A percentile compares a stretch with the other conserved stretches of the same genome.
phyloP scores from a whole-genome alignment of 2,888 invertebrate species.

The Lasioglossum vierecki region DNA sequence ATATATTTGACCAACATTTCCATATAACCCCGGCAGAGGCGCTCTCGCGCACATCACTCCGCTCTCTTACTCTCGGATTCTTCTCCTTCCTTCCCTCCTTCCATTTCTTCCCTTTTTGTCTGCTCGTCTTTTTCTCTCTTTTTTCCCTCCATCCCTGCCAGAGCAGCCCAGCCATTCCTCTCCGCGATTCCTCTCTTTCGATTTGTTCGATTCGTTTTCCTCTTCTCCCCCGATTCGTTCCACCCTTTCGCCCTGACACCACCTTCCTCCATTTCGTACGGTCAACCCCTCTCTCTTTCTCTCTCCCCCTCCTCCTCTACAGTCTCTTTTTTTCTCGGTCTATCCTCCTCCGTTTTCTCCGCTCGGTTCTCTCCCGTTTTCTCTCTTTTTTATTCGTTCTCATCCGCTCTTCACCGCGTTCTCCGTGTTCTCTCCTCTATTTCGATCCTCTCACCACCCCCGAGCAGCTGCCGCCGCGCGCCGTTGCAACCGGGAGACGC shows the following conservation, averaged over 20 bases:
- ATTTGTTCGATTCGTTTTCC: slow-evolving; percentile 54
- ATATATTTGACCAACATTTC: slow-evolving; percentile 96
- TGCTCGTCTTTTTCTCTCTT: slow-evolving; percentile 62
- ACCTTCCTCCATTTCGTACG: slow-evolving; percentile 31
- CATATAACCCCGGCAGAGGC: slow-evolving; percentile 86
- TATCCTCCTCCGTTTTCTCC: not conserved
- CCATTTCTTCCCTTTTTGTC: slow-evolving; percentile 65
- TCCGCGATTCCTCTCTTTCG: slow-evolving; percentile 45
- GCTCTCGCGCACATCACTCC: slow-evolving; percentile 77
- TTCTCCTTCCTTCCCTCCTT: slow-evolving; percentile 65
- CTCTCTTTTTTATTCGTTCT: slow-evolving; percentile 5
- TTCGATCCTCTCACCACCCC: slow-evolving; percentile 27
- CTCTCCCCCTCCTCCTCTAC: not conserved
- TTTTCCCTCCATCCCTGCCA: slow-evolving; percentile 39
- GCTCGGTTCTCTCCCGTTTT: not conserved
- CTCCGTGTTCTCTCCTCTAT: slow-evolving; percentile 12
- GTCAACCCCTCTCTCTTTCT: slow-evolving; percentile 20
- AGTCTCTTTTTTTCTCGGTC: not conserved
- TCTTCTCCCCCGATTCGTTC: slow-evolving; percentile 60
- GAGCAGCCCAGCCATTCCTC: slow-evolving; percentile 24
- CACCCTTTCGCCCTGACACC: slow-evolving; percentile 43
- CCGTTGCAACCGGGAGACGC: slow-evolving; percentile 53
- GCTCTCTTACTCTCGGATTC: slow-evolving; percentile 74
- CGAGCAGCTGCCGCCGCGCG: slow-evolving; percentile 40
- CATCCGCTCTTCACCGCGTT: slow-evolving; percentile 14